These are phyloP conservation scores for Amphipoea oculea DNA, from an alignment of 2,888 invertebrate genomes.

Conservation along the genomic window DNA sequence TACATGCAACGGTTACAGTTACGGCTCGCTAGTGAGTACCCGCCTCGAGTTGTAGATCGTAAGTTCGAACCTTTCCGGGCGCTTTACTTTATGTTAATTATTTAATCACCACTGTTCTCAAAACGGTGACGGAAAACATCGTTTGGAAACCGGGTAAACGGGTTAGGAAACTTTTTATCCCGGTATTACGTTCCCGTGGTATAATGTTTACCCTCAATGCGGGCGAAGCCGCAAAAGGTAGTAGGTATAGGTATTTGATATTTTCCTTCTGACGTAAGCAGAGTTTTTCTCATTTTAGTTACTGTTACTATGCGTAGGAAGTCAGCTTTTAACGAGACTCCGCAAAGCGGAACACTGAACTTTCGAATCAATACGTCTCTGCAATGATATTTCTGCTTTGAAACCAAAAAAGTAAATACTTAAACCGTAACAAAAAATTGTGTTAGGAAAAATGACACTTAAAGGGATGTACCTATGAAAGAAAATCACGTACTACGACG, in stretches of 20 bases:
- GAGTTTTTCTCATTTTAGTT: slow-evolving; percentile 1
- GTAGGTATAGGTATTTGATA: not conserved
- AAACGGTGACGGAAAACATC: not conserved
- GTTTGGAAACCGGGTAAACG: not conserved
- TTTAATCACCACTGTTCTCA: not conserved
- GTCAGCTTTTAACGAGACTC: slow-evolving; percentile 13
- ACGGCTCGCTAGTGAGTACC: no score
- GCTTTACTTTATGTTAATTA: not conserved
- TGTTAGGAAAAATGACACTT: not conserved
- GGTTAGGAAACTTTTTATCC: not conserved
- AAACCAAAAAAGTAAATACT: not conserved
- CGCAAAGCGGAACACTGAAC: slow-evolving; percentile 27
- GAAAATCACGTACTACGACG: not conserved
- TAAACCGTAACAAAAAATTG: not conserved
- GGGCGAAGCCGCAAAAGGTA: not conserved
- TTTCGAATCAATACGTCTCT: slow-evolving; percentile 30
- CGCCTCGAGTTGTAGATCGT: not conserved
- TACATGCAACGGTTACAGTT: no score
- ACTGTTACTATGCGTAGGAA: not conserved
- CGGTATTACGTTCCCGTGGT: no score
- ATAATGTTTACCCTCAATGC: not conserved
- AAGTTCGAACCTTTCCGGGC: not conserved
- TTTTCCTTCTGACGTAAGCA: not conserved
- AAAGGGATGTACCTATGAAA: not conserved
- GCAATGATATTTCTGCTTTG: not conserved